phyloP scores from a whole-genome alignment of 2,113 vertebrate genomes.

The Gadus macrocephalus region DNA sequence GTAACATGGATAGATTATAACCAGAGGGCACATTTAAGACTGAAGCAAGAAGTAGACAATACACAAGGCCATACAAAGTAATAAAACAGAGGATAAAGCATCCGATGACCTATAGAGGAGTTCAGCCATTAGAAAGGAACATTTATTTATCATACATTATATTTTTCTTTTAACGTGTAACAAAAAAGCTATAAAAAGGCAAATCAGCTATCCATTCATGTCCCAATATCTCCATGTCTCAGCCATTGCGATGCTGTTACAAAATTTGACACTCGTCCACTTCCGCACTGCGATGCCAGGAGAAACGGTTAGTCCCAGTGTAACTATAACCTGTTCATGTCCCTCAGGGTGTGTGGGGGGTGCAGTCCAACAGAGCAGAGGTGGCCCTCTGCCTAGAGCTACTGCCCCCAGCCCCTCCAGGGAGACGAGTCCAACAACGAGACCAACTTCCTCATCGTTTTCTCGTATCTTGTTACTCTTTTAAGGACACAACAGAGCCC shows the following conservation, averaged over 20 bases:
- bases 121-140: too few species aligned
- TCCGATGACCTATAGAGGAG: too few species aligned
- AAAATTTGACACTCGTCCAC: too few species aligned
- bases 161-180: too few species aligned
- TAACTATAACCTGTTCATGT: background rate
- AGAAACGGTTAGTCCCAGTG: too few species aligned
- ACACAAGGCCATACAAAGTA: background rate
- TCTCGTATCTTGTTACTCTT: background rate
- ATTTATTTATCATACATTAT: too few species aligned
- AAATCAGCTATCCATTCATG: too few species aligned
- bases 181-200: too few species aligned
- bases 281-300: too few species aligned
- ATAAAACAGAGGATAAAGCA: background rate
- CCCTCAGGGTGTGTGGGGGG: background rate
- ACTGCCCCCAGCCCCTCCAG: background rate
- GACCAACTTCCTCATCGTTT: background rate
- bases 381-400: background rate
- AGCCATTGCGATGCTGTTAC: too few species aligned
- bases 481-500: conserved; percentile 61
- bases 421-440: background rate
- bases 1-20: background rate
- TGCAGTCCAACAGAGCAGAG: background rate
- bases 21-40: background rate
- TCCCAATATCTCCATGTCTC: too few species aligned
- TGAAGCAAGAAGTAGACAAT: background rate